A percentile compares a stretch with the other conserved stretches of the same genome.
Conservation (phyloP, 2,113 vertebrate species). For the Nothoprocta perdicaria region DNA sequence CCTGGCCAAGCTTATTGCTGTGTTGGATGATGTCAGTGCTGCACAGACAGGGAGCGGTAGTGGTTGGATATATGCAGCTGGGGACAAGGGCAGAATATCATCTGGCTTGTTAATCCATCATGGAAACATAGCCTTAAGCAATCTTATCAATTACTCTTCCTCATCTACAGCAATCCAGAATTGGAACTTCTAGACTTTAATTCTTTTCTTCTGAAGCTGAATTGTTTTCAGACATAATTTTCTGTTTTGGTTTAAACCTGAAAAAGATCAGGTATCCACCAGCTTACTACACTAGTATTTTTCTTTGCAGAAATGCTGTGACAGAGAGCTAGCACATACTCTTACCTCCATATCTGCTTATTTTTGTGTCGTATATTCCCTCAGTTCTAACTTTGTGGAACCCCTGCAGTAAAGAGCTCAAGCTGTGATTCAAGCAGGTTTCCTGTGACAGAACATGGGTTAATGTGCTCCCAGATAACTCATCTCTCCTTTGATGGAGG, state of each 20-base stretch:
- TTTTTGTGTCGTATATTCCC: not conserved
- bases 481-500: not conserved
- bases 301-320: not conserved
- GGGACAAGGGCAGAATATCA: not conserved
- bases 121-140: not conserved
- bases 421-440: not conserved
- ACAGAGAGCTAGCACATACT: not conserved
- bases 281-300: not conserved
- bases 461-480: not conserved
- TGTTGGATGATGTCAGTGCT: not conserved
- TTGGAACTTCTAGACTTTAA: not conserved
- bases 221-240: not conserved
- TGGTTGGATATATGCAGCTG: not conserved
- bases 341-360: not conserved
- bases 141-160: not conserved
- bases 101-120: not conserved
- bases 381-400: not conserved
- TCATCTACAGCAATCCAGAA: not conserved
- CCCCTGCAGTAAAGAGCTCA: not conserved
- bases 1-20: not conserved
- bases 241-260: not conserved
- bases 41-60: not conserved
- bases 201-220: not conserved
- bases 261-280: not conserved
- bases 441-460: not conserved